Conservation (phyloP, 2,797 vertebrate species). For the Sebastes elongatus region DNA sequence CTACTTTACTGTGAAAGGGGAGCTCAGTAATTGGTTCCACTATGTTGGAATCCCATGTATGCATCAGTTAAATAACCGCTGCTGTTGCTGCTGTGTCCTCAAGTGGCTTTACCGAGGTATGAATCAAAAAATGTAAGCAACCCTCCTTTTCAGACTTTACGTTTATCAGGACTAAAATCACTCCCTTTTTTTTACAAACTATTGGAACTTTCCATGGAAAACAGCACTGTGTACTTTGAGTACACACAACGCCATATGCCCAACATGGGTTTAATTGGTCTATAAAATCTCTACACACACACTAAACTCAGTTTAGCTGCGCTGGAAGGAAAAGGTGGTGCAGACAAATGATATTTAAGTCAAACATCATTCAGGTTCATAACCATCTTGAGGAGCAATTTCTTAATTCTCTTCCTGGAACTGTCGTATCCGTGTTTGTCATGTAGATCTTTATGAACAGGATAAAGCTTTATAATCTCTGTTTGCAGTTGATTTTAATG, state of each 20-base stretch:
- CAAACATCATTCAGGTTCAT: slow-evolving; percentile 44
- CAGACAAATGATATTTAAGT: slow-evolving; percentile 22
- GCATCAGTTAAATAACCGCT: neutral
- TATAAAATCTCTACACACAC: slow-evolving; percentile 50
- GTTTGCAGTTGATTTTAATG: slow-evolving; percentile 15
- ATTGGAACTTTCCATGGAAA: slow-evolving; percentile 62
- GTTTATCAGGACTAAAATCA: slow-evolving; percentile 3
- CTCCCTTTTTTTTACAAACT: slow-evolving; percentile 16
- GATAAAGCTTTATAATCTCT: slow-evolving; percentile 9
- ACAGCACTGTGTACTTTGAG: slow-evolving; percentile 24
- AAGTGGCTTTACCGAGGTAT: neutral
- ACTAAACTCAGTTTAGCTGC: slow-evolving; percentile 2
- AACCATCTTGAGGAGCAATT: neutral
- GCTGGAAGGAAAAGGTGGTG: slow-evolving; percentile 16
- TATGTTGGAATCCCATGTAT: neutral
- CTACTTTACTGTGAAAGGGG: neutral
- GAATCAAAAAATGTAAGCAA: slow-evolving; percentile 20
- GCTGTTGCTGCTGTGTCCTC: slow-evolving; percentile 2
- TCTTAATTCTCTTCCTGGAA: slow-evolving; percentile 25
- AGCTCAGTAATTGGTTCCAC: neutral
- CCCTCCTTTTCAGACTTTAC: neutral
- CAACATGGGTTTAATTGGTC: slow-evolving; percentile 51
- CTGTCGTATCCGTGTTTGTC: neutral
- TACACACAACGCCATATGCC: slow-evolving; percentile 48
- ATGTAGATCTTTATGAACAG: slow-evolving; percentile 12